A percentile compares a stretch with the other conserved stretches of the same genome.
Evolutionary conservation across 1,140 invertebrate genomes (phyloP).

Genomic region (Aphelinus certus): DNA sequence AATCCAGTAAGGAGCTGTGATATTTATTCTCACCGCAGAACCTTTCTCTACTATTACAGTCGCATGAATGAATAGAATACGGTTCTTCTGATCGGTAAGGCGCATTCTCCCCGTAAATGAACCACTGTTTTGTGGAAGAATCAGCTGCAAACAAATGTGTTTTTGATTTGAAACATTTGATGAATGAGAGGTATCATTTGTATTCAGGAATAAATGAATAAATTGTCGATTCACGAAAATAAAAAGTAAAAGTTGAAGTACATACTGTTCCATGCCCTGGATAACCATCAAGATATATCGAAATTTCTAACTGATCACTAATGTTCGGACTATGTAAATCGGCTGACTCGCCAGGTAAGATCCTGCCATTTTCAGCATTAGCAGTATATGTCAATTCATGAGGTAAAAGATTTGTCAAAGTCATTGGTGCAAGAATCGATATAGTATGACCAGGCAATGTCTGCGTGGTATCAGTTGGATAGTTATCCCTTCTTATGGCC

Average conservation of each 20-base stretch:
- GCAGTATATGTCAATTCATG: slow-evolving; percentile 76
- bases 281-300: slow-evolving; percentile 85
- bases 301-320: slow-evolving; percentile 75
- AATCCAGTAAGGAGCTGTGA: slow-evolving; percentile 93
- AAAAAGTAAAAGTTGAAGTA: slow-evolving; percentile 30
- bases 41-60: slow-evolving; percentile 67
- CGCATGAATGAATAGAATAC: slow-evolving; percentile 80
- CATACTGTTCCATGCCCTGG: slow-evolving; percentile 72
- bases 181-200: background rate
- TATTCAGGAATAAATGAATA: background rate
- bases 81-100: slow-evolving; percentile 75
- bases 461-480: slow-evolving; percentile 72
- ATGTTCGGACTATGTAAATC: slow-evolving; percentile 67
- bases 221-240: background rate
- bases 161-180: slow-evolving; percentile 7
- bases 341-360: slow-evolving; percentile 71
- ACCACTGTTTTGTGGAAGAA: slow-evolving; percentile 61
- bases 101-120: slow-evolving; percentile 68
- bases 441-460: slow-evolving; percentile 86
- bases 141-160: slow-evolving; percentile 46
- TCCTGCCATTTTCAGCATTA: slow-evolving; percentile 67
- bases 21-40: slow-evolving; percentile 73
- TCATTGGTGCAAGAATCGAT: slow-evolving; percentile 83
- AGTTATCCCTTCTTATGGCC: slow-evolving; percentile 81
- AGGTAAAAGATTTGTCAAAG: slow-evolving; percentile 81